phyloP scores from a whole-genome alignment of 2,888 invertebrate species.

The Lasioglossum figueresi region DNA sequence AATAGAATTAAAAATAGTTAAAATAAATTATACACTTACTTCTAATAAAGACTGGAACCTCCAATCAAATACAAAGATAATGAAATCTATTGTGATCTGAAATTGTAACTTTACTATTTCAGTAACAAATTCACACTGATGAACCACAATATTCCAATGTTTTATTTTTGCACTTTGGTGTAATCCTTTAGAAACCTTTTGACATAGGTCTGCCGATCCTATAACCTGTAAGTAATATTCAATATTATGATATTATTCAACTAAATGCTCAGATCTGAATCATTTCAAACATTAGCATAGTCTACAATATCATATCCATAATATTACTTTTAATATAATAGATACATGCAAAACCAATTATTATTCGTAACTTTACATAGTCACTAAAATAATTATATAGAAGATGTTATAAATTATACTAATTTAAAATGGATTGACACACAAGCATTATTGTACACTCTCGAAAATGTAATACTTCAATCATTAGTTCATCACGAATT shows the following conservation, averaged over 20 bases:
- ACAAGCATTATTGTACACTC: background rate
- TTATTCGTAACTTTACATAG: background rate
- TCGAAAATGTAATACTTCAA: background rate
- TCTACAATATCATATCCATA: background rate
- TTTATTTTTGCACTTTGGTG: conserved; percentile 67
- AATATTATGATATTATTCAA: conserved; percentile 2
- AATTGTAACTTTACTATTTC: conserved; percentile 68
- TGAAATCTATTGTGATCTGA: conserved; percentile 76
- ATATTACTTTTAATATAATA: conserved; percentile 16
- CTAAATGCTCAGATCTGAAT: background rate
- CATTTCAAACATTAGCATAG: conserved; percentile 25
- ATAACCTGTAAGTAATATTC: conserved; percentile 71
- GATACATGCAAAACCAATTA: conserved; percentile 10
- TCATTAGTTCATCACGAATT: background rate
- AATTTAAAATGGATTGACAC: background rate
- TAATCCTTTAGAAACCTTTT: conserved; percentile 74
- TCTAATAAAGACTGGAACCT: conserved; percentile 72
- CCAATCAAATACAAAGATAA: conserved; percentile 79
- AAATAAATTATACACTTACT: conserved; percentile 63
- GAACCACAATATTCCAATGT: conserved; percentile 72
- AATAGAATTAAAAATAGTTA: too few relatives aligned
- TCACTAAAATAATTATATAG: background rate
- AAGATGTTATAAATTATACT: background rate
- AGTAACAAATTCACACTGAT: conserved; percentile 77
- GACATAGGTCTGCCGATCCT: conserved; percentile 75